Percentiles rank a stretch among this genome's conserved stretches.
These are phyloP conservation scores for Petrocephalus microphthalmus DNA, from an alignment of 2,113 vertebrate genomes.

Conservation along the genomic window DNA sequence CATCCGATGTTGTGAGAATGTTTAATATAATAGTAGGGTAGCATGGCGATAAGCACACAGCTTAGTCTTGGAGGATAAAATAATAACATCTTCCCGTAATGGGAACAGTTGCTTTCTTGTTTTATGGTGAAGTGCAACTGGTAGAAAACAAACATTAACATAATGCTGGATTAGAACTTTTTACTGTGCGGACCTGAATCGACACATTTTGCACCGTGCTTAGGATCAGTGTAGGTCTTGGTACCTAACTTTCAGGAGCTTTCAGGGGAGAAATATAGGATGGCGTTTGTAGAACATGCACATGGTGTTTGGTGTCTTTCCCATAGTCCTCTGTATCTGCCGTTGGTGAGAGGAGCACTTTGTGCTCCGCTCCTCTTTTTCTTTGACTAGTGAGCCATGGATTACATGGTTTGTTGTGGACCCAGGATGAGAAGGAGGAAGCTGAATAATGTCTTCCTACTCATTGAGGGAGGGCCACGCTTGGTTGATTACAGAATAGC, in stretches of 20 bases:
- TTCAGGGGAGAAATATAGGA: slow-evolving; percentile 32
- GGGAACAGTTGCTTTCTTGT: neutral
- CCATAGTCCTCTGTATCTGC: slow-evolving; percentile 52
- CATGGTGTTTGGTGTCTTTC: slow-evolving; percentile 35
- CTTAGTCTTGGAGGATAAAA: neutral
- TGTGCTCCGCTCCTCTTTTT: slow-evolving; percentile 48
- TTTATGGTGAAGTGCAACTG: neutral
- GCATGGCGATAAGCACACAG: neutral
- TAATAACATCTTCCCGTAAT: neutral
- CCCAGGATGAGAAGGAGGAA: slow-evolving; percentile 67
- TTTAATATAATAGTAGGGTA: neutral
- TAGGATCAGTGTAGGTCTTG: neutral
- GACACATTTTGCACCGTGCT: neutral
- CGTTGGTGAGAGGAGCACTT: slow-evolving; percentile 53
- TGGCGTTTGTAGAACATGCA: slow-evolving; percentile 38
- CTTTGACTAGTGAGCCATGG: slow-evolving; percentile 65
- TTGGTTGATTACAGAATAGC: slow-evolving; percentile 68
- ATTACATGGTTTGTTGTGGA: slow-evolving; percentile 67
- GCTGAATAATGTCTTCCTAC: slow-evolving; percentile 73
- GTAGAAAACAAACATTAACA: neutral
- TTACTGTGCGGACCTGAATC: neutral
- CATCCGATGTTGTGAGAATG: neutral
- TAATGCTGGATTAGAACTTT: no score
- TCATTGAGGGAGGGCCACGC: slow-evolving; percentile 64
- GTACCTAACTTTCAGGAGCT: neutral